Conservation (phyloP, 2,797 vertebrate species). For the Manis javanica region DNA sequence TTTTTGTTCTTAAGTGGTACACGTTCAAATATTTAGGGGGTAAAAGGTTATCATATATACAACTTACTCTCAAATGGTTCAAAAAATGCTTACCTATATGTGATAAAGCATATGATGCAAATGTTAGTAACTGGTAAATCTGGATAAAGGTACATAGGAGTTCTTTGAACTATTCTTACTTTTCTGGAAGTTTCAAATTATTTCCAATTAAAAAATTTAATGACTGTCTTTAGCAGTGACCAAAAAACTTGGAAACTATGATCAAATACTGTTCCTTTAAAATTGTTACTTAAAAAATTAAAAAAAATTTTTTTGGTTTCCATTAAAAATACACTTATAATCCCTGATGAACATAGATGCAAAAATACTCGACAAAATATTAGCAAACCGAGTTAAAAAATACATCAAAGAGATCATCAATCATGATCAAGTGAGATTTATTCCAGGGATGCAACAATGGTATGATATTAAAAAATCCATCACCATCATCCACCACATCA, state of each 20-base stretch:
- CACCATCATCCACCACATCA: too few species aligned
- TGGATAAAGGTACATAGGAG: not conserved
- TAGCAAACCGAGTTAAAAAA: too few species aligned
- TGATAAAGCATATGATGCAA: not conserved
- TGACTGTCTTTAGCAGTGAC: not conserved
- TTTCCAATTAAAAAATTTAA: not conserved
- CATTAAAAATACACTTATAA: not conserved
- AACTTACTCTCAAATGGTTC: not conserved
- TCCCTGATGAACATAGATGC: too few species aligned
- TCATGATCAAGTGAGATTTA: too few species aligned
- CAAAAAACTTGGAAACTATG: not conserved
- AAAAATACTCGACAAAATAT: too few species aligned
- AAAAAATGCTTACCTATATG: not conserved
- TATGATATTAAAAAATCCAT: too few species aligned
- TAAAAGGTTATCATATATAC: not conserved
- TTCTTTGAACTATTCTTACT: not conserved
- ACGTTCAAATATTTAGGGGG: not conserved
- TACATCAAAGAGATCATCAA: too few species aligned
- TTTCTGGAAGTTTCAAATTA: not conserved
- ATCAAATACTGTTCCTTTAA: slow-evolving; percentile 15
- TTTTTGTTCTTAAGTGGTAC: not conserved
- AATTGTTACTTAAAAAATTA: not conserved
- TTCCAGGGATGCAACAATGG: too few species aligned
- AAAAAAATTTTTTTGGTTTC: not conserved
- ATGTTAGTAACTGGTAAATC: not conserved